phyloP scores from a whole-genome alignment of 2,888 invertebrate species.

The Podotricha telesiphe region DNA sequence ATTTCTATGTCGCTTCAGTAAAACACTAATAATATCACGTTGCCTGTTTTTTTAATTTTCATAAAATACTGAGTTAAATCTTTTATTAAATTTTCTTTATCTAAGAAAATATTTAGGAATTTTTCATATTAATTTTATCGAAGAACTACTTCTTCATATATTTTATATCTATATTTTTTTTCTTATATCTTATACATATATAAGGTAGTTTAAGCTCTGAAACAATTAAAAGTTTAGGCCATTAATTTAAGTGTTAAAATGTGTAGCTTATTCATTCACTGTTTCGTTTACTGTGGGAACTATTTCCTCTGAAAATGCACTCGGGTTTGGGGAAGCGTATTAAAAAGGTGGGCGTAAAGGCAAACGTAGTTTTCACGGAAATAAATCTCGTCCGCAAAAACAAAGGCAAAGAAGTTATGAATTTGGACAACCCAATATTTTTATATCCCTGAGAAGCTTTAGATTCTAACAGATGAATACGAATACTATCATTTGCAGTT shows the following conservation, averaged over 20 bases:
- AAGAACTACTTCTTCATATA: too few relatives aligned
- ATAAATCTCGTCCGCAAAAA: slow-evolving; percentile 39
- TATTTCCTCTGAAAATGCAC: slow-evolving; percentile 40
- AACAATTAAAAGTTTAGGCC: not conserved
- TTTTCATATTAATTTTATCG: too few relatives aligned
- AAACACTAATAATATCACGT: not conserved
- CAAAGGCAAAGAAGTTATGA: slow-evolving; percentile 37
- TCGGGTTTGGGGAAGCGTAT: slow-evolving; percentile 42
- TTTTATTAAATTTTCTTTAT: too few relatives aligned
- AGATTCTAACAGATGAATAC: too few relatives aligned
- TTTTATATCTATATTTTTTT: too few relatives aligned
- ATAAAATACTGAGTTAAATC: too few relatives aligned
- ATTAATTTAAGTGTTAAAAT: slow-evolving; percentile 10
- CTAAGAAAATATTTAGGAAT: too few relatives aligned
- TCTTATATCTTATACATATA: too few relatives aligned
- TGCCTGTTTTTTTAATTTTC: not conserved
- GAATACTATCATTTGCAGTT: too few relatives aligned
- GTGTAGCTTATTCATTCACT: slow-evolving; percentile 17
- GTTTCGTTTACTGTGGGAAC: slow-evolving; percentile 32
- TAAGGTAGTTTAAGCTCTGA: too few relatives aligned
- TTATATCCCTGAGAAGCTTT: too few relatives aligned
- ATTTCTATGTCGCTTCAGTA: not conserved
- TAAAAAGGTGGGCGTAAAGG: slow-evolving; percentile 44
- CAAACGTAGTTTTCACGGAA: slow-evolving; percentile 36
- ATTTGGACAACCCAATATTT: slow-evolving; percentile 20